Percentiles rank a stretch among this genome's conserved stretches.
These are phyloP conservation scores for Clarias pachynema DNA, from an alignment of 2,797 vertebrate species.

Conservation along the genomic window DNA sequence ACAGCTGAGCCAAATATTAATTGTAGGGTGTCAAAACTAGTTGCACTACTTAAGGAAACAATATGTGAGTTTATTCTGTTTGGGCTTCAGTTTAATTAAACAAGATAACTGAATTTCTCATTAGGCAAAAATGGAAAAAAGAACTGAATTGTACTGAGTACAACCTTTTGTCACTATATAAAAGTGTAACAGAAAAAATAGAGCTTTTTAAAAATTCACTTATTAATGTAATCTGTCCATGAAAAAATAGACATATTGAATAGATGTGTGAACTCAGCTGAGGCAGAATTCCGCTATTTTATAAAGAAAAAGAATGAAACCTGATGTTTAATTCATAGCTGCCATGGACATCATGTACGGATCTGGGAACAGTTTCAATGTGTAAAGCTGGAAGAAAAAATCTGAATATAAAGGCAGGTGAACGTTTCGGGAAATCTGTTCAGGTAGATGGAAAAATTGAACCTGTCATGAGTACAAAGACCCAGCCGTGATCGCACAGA, in stretches of 20 bases:
- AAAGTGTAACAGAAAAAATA: conserved; percentile 1
- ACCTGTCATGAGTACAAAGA: conserved; percentile 43
- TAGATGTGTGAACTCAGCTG: conserved; percentile 26
- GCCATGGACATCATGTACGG: conserved; percentile 38
- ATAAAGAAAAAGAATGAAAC: conserved; percentile 36
- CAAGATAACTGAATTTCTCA: conserved; percentile 2
- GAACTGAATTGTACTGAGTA: background rate
- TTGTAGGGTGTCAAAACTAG: background rate
- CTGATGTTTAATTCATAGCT: conserved; percentile 42
- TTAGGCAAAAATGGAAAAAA: background rate
- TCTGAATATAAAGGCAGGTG: conserved; percentile 40
- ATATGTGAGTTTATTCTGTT: background rate
- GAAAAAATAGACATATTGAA: conserved; percentile 26
- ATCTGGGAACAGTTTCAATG: conserved; percentile 34
- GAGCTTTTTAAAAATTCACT: conserved; percentile 6
- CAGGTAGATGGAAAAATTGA: conserved; percentile 52
- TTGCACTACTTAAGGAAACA: background rate
- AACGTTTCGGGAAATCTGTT: conserved; percentile 43
- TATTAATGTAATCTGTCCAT: conserved; percentile 20
- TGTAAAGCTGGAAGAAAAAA: conserved; percentile 30
- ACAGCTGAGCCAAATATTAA: background rate
- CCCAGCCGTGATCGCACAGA: conserved; percentile 71
- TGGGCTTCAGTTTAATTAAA: background rate
- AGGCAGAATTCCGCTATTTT: conserved; percentile 15
- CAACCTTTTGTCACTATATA: conserved; percentile 5